phyloP scores from a whole-genome alignment of 2,113 vertebrate species.

The Eulemur rufifrons region DNA sequence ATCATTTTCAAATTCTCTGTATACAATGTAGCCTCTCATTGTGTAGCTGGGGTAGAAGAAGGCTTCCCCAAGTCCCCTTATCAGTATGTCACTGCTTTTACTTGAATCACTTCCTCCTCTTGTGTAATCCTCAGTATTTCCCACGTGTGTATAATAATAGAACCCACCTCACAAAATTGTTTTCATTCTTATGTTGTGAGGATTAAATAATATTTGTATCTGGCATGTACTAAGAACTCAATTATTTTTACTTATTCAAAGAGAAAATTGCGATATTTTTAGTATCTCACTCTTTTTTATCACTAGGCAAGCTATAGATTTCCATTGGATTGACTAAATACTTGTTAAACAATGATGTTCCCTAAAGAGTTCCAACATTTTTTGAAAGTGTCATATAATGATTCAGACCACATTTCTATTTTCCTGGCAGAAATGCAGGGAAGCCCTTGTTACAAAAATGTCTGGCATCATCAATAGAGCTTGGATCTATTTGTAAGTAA shows the following conservation, averaged over 20 bases:
- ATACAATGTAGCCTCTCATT: background rate
- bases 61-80: accelerated
- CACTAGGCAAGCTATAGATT: background rate
- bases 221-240: background rate
- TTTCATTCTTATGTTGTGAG: background rate
- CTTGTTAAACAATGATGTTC: background rate
- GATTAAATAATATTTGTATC: background rate
- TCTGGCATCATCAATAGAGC: background rate
- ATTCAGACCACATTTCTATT: background rate
- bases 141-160: background rate
- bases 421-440: background rate
- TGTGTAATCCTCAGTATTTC: background rate
- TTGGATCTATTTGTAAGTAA: background rate
- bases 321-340: background rate
- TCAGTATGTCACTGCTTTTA: background rate
- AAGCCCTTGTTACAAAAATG: background rate
- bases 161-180: background rate
- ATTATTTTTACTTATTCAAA: background rate
- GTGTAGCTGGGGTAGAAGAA: background rate
- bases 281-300: background rate
- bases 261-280: background rate
- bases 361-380: background rate
- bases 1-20: background rate
- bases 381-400: background rate
- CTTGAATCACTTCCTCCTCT: background rate